Percentiles rank a stretch among this genome's conserved stretches.
Evolutionary conservation across 1,140 invertebrate genomes (phyloP).

Genomic region (Drosophila nikananu): DNA sequence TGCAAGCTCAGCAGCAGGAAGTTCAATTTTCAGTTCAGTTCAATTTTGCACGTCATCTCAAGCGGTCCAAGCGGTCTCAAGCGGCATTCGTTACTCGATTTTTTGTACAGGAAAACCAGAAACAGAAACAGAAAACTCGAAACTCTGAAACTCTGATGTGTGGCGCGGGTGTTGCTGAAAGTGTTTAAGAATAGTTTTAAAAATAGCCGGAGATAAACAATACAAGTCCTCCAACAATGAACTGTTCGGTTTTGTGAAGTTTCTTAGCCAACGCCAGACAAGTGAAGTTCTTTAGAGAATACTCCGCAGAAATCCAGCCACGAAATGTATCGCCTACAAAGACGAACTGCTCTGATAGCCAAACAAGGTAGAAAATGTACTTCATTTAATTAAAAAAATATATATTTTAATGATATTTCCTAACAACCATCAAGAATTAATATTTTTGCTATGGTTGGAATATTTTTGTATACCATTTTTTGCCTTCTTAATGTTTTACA

Average conservation of each 20-base stretch:
- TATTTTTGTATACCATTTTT: neutral
- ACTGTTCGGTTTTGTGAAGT: conserved; percentile 60
- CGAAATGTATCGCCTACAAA: conserved; percentile 71
- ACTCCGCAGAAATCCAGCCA: conserved; percentile 11
- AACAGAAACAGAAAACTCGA: conserved; percentile 29
- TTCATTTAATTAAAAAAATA: neutral
- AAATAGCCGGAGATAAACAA: conserved; percentile 24
- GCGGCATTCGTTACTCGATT: conserved; percentile 42
- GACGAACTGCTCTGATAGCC: conserved; percentile 72
- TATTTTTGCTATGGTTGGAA: neutral
- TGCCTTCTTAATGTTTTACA: neutral
- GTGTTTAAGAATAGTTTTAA: conserved; percentile 30
- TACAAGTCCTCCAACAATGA: conserved; percentile 52
- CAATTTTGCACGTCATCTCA: conserved; percentile 83
- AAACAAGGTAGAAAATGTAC: conserved; percentile 61
- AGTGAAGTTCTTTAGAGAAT: conserved; percentile 41
- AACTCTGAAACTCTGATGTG: conserved; percentile 16
- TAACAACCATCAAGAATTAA: neutral
- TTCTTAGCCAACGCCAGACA: neutral
- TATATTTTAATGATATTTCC: neutral
- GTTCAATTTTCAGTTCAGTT: conserved; percentile 80
- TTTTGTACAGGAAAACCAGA: conserved; percentile 16
- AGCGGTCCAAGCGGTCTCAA: conserved; percentile 68
- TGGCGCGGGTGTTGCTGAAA: conserved; percentile 44
- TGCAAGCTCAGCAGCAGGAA: conserved; percentile 71